Percentiles rank a stretch among this genome's conserved stretches.
phyloP scores from a whole-genome alignment of 2,888 invertebrate genomes.

The Platycnemis pennipes region DNA sequence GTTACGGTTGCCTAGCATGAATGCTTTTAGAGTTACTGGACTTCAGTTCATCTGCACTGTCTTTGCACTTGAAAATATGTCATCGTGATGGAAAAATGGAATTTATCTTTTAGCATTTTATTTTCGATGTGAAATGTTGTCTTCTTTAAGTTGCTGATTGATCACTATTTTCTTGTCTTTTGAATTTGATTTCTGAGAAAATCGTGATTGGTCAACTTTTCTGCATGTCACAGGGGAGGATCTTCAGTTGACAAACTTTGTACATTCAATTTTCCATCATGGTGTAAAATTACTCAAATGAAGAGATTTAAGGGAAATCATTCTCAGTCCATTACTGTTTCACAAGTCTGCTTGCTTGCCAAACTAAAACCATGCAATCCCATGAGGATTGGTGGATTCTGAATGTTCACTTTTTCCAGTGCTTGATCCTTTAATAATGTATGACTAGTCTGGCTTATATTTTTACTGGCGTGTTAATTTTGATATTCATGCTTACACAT shows the following conservation, averaged over 20 bases:
- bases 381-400: background rate
- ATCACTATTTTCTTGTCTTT: background rate
- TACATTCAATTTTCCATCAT: background rate
- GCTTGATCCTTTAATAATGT: background rate
- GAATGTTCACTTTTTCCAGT: background rate
- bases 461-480: background rate
- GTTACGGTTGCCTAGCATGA: background rate
- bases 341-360: slow-evolving; percentile 19
- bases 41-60: background rate
- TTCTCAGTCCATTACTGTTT: background rate
- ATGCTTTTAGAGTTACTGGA: background rate
- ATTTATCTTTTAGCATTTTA: background rate
- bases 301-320: background rate
- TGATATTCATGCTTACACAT: background rate
- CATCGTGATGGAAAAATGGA: background rate
- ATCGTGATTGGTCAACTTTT: background rate
- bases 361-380: background rate
- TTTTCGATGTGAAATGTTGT: background rate
- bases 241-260: background rate
- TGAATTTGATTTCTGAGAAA: background rate
- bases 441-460: background rate
- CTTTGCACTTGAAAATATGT: background rate
- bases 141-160: background rate
- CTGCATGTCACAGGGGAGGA: background rate
- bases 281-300: background rate